Evolutionary conservation across 2,888 invertebrate species (phyloP).

Genomic region (Coremacera marginata): DNA sequence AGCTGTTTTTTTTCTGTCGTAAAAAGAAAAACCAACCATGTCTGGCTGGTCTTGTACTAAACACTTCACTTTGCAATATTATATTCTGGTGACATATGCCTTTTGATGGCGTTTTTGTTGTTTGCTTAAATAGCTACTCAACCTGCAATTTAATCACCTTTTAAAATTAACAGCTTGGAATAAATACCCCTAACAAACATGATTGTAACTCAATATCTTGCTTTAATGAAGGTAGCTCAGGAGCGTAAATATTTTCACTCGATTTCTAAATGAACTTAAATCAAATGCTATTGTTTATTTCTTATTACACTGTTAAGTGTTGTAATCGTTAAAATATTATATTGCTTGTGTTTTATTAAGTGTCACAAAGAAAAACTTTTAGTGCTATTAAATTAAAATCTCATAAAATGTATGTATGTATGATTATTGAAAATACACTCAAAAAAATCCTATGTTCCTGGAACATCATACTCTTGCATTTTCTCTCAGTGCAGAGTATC

Average conservation of each 20-base stretch:
- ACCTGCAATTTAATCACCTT: slow-evolving; percentile 4
- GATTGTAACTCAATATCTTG: slow-evolving; percentile 14
- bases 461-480: background rate
- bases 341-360: no score
- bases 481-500: background rate
- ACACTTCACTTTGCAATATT: no score
- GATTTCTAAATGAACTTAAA: background rate
- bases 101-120: slow-evolving; percentile 2
- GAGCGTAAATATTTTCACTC: background rate
- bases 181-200: background rate
- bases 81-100: background rate
- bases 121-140: background rate
- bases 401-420: no score
- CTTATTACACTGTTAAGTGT: background rate
- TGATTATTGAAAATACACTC: no score
- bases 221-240: background rate
- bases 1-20: background rate
- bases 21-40: background rate
- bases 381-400: no score
- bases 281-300: background rate
- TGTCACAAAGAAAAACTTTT: no score
- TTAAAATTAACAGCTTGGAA: slow-evolving; percentile 15
- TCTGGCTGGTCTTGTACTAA: no score
- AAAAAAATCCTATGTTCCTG: no score
- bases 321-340: no score